Evolutionary conservation across 2,797 vertebrate genomes (phyloP).

Genomic region (Sphenopsis melanotis): DNA sequence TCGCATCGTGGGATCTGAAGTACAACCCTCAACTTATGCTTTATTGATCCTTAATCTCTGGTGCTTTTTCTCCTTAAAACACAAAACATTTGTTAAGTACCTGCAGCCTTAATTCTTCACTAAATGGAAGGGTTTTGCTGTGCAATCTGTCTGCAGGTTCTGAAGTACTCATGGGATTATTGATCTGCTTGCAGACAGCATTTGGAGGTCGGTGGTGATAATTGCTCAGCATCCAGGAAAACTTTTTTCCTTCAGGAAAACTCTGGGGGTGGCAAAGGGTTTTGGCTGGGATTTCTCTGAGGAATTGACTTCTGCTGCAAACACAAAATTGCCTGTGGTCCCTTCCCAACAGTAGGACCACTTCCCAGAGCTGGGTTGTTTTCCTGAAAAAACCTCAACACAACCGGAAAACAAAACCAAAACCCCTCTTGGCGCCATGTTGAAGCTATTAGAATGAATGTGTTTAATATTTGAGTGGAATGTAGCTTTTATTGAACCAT

Average conservation of each 20-base stretch:
- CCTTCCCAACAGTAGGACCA: background rate
- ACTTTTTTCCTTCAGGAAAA: background rate
- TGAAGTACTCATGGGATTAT: background rate
- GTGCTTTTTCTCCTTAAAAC: background rate
- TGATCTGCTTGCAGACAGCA: background rate
- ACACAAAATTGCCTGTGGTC: background rate
- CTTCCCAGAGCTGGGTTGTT: background rate
- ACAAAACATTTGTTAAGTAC: background rate
- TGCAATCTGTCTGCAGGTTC: background rate
- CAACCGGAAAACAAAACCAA: background rate
- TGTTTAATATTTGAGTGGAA: background rate
- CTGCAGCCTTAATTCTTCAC: background rate
- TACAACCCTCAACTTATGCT: background rate
- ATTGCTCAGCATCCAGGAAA: background rate
- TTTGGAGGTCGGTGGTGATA: background rate
- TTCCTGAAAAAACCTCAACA: background rate
- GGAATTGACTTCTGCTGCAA: background rate
- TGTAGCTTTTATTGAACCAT: background rate
- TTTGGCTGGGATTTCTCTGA: background rate
- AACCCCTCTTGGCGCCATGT: background rate
- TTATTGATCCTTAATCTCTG: background rate
- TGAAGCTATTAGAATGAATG: background rate
- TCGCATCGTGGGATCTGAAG: fast-evolving
- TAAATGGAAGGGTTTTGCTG: background rate
- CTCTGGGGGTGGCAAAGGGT: background rate